Percentiles rank a stretch among this genome's conserved stretches.
Evolutionary conservation across 2,113 vertebrate species (phyloP).

Genomic region (Erythrocercus mccallii): DNA sequence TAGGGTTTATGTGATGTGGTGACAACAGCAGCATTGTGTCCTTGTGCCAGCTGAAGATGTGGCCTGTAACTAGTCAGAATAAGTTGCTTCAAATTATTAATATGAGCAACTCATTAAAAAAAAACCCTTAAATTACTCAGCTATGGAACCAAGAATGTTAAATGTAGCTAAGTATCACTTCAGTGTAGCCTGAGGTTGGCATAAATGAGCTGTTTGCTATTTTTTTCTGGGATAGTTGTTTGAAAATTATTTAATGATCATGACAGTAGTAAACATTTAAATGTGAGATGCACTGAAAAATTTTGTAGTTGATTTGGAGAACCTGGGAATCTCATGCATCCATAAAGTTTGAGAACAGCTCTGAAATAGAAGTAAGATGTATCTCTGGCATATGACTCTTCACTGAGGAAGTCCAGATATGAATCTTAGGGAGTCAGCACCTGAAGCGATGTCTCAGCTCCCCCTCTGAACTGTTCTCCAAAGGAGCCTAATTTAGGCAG

Average conservation of each 20-base stretch:
- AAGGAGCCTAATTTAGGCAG: not conserved
- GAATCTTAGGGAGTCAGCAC: not conserved
- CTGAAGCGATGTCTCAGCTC: not conserved
- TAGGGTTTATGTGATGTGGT: not conserved
- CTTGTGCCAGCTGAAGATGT: not conserved
- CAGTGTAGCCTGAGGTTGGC: not conserved
- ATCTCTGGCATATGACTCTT: not conserved
- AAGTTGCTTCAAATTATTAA: not conserved
- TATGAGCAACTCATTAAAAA: not conserved
- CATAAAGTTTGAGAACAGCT: not conserved
- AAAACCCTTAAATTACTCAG: not conserved
- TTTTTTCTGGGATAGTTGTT: not conserved
- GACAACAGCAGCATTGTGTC: not conserved
- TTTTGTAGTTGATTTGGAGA: not conserved
- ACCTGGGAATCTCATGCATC: not conserved
- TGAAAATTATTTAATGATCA: not conserved
- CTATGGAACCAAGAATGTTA: not conserved
- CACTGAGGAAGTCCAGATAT: not conserved
- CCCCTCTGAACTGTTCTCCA: not conserved
- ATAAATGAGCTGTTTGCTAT: not conserved
- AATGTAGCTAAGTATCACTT: not conserved
- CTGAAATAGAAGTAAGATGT: not conserved
- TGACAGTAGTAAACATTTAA: not conserved
- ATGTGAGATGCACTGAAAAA: not conserved
- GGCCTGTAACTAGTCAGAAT: not conserved